Evolutionary conservation across 2,888 invertebrate species (phyloP).

Genomic region (Drosophila parthenogenetica): DNA sequence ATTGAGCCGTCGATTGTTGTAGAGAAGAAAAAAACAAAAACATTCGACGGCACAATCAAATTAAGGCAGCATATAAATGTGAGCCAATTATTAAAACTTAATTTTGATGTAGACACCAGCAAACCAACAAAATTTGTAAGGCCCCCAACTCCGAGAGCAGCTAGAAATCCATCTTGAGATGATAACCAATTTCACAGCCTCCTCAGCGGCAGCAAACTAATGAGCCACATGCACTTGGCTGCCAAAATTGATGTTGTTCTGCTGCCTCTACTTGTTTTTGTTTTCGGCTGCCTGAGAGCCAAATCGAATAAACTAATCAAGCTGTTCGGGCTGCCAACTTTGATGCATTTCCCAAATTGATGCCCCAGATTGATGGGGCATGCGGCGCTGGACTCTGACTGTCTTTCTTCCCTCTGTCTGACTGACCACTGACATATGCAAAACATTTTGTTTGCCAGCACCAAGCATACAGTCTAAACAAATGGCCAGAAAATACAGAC

Average conservation of each 20-base stretch:
- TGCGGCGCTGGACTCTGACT: slow-evolving; percentile 50
- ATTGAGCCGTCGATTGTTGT: slow-evolving; percentile 53
- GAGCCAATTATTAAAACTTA: slow-evolving; percentile 77
- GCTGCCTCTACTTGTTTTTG: slow-evolving; percentile 5
- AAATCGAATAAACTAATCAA: slow-evolving; percentile 67
- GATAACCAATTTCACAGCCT: slow-evolving; percentile 72
- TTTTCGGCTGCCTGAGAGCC: slow-evolving; percentile 38
- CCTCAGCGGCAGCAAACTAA: slow-evolving; percentile 68
- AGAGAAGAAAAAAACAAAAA: slow-evolving; percentile 13
- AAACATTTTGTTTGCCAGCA: slow-evolving; percentile 65
- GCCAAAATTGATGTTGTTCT: slow-evolving; percentile 49
- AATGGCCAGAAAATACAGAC: slow-evolving; percentile 69
- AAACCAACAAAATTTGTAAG: neutral
- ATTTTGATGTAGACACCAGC: slow-evolving; percentile 69
- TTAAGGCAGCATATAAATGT: slow-evolving; percentile 76
- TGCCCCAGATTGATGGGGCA: slow-evolving; percentile 75
- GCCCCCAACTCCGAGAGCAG: neutral
- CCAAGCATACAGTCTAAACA: slow-evolving; percentile 52
- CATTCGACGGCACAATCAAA: slow-evolving; percentile 71
- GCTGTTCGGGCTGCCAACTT: slow-evolving; percentile 75
- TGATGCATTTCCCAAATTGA: slow-evolving; percentile 78
- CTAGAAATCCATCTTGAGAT: slow-evolving; percentile 28
- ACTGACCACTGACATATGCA: slow-evolving; percentile 67
- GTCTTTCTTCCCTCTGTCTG: slow-evolving; percentile 11
- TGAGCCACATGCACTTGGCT: slow-evolving; percentile 74